Evolutionary conservation across 2,888 invertebrate species (phyloP), one percentile per base, ranked within the genome.

Genomic region (Spicauda simplicius): DNA sequence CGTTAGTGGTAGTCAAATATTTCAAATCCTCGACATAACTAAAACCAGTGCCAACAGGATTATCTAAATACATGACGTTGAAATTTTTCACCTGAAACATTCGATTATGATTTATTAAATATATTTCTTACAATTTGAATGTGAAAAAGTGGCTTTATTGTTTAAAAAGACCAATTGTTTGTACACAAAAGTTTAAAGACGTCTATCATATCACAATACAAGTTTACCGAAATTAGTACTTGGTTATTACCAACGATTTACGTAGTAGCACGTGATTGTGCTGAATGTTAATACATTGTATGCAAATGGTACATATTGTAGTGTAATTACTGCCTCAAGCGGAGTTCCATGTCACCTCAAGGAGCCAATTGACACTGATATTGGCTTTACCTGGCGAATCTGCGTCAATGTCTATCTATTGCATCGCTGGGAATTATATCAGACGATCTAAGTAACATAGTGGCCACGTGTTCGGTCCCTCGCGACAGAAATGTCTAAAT

Each of bases 31-130:
- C 96, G 0, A 96, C 96, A 80, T 97, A 97, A 81, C 98, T 98
- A 87, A 94, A 98, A 0, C 98, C 98, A 8, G 96, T 94, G 12
- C 98, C 98, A 0, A 98, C 98, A 1, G 98, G 98, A 85, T 97
- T 98, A 81, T 98, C 98, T 63, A 98, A 95, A 82, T 97, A 98
- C 14, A 98, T 87, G 0, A 98, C 95, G 83, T 97, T 98, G 82
- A 96, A 97, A 72, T 96, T 94, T 63, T 95, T 95, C 0, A 96
- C 94, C 96, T 96, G 81, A 8, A 85, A 84, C 62, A 16, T 58
- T 65, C 25, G 30, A 12, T 4, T 16, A 8, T 1, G 3, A 6
- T 18, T 18, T n/a, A 45, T 2, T 45, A 37, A 30, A 37, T 2
- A 37, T 11, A 37, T 37, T 37, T 8, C 8, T 37, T 37, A 37